These are phyloP conservation scores for Nycteola revayana DNA, from an alignment of 2,888 invertebrate genomes.

Conservation along the genomic window DNA sequence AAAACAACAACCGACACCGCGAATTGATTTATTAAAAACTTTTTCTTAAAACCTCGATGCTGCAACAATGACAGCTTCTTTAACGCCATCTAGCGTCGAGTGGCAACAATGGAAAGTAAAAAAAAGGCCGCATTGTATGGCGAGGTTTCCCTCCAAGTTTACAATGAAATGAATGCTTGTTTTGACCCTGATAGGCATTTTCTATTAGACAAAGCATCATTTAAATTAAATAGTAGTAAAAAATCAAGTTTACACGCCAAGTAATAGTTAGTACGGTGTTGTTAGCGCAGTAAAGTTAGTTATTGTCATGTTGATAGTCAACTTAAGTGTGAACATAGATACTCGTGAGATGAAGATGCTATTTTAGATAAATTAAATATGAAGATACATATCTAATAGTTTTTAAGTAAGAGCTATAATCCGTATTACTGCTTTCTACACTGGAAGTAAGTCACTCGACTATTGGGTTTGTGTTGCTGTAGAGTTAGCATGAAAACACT, in stretches of 20 bases:
- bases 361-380: neutral
- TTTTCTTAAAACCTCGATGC: neutral
- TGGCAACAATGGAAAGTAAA: conserved; percentile 59
- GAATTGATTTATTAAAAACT: neutral
- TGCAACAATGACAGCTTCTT: conserved; percentile 27
- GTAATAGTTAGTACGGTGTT: conserved; percentile 8
- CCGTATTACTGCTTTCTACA: too few species aligned
- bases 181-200: conserved; percentile 35
- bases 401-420: too few species aligned
- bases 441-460: too few species aligned
- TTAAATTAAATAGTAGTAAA: conserved; percentile 16
- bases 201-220: conserved; percentile 28
- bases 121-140: conserved; percentile 35
- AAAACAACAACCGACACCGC: too few species aligned
- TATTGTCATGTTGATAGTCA: neutral
- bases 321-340: too few species aligned
- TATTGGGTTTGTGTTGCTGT: too few species aligned
- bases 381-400: too few species aligned
- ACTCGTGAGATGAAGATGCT: conserved; percentile 1
- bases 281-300: neutral
- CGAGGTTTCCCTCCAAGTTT: conserved; percentile 33
- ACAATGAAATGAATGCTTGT: conserved; percentile 24
- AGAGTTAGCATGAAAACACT: too few species aligned
- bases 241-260: conserved; percentile 14
- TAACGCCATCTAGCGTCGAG: conserved; percentile 60